Evolutionary conservation across 2,888 invertebrate species (phyloP), one percentile per base, ranked within the genome.

Genomic region (Ectemnius cavifrons): DNA sequence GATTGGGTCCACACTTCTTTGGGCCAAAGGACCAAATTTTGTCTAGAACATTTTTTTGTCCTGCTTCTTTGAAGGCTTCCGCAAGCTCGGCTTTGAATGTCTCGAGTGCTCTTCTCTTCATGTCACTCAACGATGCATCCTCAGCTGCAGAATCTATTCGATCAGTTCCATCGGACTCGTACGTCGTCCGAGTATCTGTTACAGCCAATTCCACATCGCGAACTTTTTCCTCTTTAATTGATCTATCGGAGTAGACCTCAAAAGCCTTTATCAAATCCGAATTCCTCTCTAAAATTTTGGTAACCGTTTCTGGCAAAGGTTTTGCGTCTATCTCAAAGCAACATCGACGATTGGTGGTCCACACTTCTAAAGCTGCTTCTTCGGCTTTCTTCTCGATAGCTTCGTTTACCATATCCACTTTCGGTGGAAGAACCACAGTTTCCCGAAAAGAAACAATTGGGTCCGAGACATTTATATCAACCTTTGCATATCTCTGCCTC

Each of bases 371-470:
- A n/a, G 80, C 82, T 14, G 78, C 75, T 69, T 93, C 92, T 63
- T 93, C 92, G 66, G 92, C 85, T 85, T 94, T 94, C 11, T 93
- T 93, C 49, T 95, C 94, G 67, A 97, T 97, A 61, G 94, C 93
- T 92, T 97, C 97, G 88, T 96, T 96, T 0, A 96, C 95, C 96
- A 96, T 96, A 89, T 96, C 97, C 2, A 95, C 91, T 86, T 94
- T 96, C 0, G 96, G 96, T 18, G 95, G 95, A 16, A 94, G 93
- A 0, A 98, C 93, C 66, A 99, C 94, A 0, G 99, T 99, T 92
- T 99, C 99, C 81, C 97, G 93, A 87, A 99, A 97, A 5, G 99
- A 97, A 0, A 99, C 99, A 84, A 99, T 99, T 0, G 99, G 99
- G 86, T 96, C 95, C 0, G 99, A 99, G 0, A 97, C 97, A 78